Evolutionary conservation across 1,140 invertebrate species (phyloP).

Genomic region (Spodoptera frugiperda): DNA sequence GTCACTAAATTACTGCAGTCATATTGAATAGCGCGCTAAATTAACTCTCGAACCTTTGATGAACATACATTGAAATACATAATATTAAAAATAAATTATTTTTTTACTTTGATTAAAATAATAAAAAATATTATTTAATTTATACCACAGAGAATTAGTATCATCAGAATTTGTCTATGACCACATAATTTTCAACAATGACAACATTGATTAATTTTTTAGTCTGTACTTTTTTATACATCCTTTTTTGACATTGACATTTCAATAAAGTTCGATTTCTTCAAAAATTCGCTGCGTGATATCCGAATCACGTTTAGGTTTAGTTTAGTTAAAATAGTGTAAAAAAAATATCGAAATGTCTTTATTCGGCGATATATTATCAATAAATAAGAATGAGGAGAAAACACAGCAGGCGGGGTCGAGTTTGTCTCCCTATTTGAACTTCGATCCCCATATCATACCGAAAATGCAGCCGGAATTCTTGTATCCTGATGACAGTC

Average conservation of each 20-base stretch:
- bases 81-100: too few species aligned
- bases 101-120: too few species aligned
- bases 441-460: slow-evolving; percentile 95
- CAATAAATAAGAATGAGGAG: slow-evolving; percentile 76
- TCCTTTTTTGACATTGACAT: slow-evolving; percentile 50
- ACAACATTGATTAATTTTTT: slow-evolving; percentile 8
- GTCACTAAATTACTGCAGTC: too few species aligned
- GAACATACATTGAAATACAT: too few species aligned
- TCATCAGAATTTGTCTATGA: neutral
- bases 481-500: slow-evolving; percentile 93
- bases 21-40: too few species aligned
- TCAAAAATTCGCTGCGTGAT: slow-evolving; percentile 69
- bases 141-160: too few species aligned
- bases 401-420: slow-evolving; percentile 69
- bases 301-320: slow-evolving; percentile 65
- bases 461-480: slow-evolving; percentile 95
- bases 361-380: slow-evolving; percentile 78
- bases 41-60: too few species aligned
- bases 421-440: slow-evolving; percentile 95
- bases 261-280: slow-evolving; percentile 56
- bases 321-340: slow-evolving; percentile 74
- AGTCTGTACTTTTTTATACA: neutral
- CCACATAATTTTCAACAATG: neutral
- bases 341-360: slow-evolving; percentile 73
- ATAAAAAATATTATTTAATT: neutral